phyloP scores from a whole-genome alignment of 2,113 vertebrate species.

The Ia io region DNA sequence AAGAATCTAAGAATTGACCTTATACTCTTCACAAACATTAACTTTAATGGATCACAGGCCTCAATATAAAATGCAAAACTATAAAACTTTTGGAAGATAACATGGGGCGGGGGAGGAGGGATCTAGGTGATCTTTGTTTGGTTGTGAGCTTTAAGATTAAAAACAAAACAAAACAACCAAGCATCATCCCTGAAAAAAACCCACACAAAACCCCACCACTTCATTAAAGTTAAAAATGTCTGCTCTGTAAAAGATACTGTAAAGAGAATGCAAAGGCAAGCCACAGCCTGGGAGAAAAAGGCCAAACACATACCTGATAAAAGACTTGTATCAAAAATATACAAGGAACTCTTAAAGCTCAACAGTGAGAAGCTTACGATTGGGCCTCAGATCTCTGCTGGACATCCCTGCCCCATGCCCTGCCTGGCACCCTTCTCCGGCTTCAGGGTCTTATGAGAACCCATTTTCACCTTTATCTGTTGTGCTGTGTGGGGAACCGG shows the following conservation, averaged over 20 bases:
- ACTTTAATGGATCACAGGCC: not conserved
- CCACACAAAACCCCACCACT: not conserved
- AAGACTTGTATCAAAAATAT: not conserved
- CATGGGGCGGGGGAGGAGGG: fast-evolving
- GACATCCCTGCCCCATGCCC: not conserved
- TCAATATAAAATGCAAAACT: not conserved
- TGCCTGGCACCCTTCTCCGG: not conserved
- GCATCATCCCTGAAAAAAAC: not conserved
- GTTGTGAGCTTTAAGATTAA: not conserved
- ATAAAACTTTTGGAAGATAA: not conserved
- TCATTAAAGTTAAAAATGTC: not conserved
- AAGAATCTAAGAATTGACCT: not conserved
- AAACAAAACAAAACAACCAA: not conserved
- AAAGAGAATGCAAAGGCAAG: not conserved
- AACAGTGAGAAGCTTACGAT: not conserved
- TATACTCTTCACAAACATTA: not conserved
- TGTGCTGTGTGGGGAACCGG: not conserved
- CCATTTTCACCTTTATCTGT: not conserved
- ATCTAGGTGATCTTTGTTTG: not conserved
- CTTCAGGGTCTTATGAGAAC: not conserved
- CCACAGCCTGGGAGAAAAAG: not conserved
- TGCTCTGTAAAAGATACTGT: not conserved
- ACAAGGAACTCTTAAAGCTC: not conserved
- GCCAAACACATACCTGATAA: not conserved
- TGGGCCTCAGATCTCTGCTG: not conserved